phyloP scores from a whole-genome alignment of 2,113 vertebrate genomes.

The Hemichromis elongatus region DNA sequence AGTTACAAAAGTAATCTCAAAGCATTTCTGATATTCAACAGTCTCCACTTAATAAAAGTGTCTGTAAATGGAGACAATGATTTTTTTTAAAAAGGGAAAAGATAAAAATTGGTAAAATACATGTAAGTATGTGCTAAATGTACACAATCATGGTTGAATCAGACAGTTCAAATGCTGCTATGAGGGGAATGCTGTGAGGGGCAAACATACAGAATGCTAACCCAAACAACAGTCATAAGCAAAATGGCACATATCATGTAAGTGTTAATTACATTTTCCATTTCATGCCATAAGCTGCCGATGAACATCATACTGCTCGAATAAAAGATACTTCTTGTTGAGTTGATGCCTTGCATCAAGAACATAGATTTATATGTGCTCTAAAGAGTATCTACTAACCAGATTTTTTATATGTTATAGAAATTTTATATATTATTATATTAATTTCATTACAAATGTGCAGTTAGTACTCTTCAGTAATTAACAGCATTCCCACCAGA shows the following conservation, averaged over 20 bases:
- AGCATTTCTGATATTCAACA: neutral
- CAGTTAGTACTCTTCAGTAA: neutral
- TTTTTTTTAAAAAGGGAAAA: too few relatives aligned
- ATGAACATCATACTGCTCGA: neutral
- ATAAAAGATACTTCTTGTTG: neutral
- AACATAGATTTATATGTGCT: neutral
- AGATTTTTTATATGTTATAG: neutral
- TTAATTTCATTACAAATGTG: neutral
- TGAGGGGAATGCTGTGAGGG: neutral
- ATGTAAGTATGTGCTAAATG: neutral
- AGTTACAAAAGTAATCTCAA: too few relatives aligned
- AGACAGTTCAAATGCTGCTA: neutral
- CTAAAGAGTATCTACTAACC: neutral
- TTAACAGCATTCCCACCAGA: neutral
- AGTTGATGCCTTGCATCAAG: neutral
- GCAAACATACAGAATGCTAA: neutral
- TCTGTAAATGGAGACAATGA: neutral
- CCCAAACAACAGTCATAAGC: neutral
- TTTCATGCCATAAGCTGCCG: neutral
- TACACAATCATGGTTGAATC: neutral
- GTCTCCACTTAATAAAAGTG: neutral
- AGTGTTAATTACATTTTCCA: neutral
- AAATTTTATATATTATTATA: neutral
- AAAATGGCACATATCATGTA: neutral
- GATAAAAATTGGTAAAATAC: neutral